Evolutionary conservation across 1,140 invertebrate species (phyloP).

Genomic region (Lordiphosa mommai): DNA sequence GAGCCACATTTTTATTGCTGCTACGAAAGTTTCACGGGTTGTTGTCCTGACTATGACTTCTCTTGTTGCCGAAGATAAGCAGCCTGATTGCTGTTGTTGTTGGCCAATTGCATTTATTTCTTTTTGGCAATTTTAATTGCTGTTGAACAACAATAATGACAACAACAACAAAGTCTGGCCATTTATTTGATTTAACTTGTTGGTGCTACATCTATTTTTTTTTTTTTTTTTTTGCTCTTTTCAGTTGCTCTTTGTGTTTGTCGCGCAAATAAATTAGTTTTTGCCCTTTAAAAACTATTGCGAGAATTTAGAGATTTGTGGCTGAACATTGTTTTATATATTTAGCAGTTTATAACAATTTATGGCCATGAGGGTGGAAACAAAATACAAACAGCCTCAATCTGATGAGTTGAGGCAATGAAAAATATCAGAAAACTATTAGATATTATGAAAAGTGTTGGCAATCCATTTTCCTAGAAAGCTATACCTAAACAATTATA

Average conservation of each 20-base stretch:
- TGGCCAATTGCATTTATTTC: slow-evolving; percentile 35
- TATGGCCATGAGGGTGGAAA: slow-evolving; percentile 24
- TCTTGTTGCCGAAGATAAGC: slow-evolving; percentile 51
- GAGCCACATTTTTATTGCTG: slow-evolving; percentile 71
- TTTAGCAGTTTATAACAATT: slow-evolving; percentile 32
- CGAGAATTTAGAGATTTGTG: slow-evolving; percentile 72
- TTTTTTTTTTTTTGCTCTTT: slow-evolving; percentile 39
- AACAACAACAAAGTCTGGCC: slow-evolving; percentile 34
- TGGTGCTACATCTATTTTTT: slow-evolving; percentile 20
- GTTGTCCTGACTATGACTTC: slow-evolving; percentile 40
- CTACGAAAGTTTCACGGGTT: slow-evolving; percentile 52
- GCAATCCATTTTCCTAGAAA: too few species aligned
- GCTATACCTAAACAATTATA: too few species aligned
- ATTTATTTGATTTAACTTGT: slow-evolving; percentile 78
- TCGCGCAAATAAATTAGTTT: slow-evolving; percentile 60
- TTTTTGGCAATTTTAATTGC: slow-evolving; percentile 63
- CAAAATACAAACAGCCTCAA: slow-evolving; percentile 16
- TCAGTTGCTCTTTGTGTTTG: slow-evolving; percentile 35
- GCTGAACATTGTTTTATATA: slow-evolving; percentile 33
- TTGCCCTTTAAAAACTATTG: slow-evolving; percentile 70
- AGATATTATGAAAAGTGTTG: too few species aligned
- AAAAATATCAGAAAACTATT: too few species aligned
- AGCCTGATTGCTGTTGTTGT: slow-evolving; percentile 33
- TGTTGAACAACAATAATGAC: slow-evolving; percentile 53
- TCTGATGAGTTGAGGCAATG: slow-evolving; percentile 5